These are phyloP conservation scores for Liodrosophila aerea DNA, from an alignment of 2,888 invertebrate species.

Conservation along the genomic window DNA sequence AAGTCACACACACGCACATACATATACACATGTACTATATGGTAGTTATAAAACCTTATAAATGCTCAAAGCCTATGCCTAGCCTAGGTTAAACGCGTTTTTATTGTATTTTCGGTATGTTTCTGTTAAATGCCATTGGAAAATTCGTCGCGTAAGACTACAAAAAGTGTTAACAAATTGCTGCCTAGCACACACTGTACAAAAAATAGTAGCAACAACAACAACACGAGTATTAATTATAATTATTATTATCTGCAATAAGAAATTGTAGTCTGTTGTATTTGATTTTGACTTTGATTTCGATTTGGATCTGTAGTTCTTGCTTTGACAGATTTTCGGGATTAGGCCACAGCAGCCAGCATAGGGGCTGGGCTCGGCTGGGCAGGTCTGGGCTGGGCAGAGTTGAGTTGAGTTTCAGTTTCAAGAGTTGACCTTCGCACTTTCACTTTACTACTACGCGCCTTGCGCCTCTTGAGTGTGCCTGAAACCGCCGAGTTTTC, in stretches of 20 bases:
- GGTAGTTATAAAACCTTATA: constrained; percentile 48
- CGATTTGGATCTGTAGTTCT: constrained; percentile 9
- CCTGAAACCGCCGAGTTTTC: constrained; percentile 75
- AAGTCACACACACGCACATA: constrained; percentile 26
- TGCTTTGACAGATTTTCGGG: constrained; percentile 23
- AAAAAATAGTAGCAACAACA: constrained; percentile 31
- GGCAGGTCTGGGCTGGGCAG: constrained; percentile 61
- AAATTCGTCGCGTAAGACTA: constrained; percentile 61
- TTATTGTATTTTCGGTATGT: constrained; percentile 22
- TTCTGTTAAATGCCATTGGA: constrained; percentile 65
- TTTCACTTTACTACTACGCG: constrained; percentile 77
- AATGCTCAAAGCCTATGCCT: constrained; percentile 43
- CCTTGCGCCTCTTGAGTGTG: constrained; percentile 62
- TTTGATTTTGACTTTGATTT: constrained; percentile 20
- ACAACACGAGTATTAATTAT: constrained; percentile 22
- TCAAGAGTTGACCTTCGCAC: constrained; percentile 73
- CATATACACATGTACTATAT: constrained; percentile 10
- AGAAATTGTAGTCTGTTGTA: constrained; percentile 11
- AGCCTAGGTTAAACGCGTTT: constrained; percentile 44
- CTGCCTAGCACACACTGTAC: constrained; percentile 27
- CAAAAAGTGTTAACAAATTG: constrained; percentile 48
- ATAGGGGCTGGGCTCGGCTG: constrained; percentile 26
- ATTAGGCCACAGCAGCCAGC: constrained; percentile 33
- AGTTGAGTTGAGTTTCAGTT: constrained; percentile 40
- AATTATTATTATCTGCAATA: constrained; percentile 28